A percentile compares a stretch with the other conserved stretches of the same genome.
phyloP scores from a whole-genome alignment of 2,888 invertebrate genomes.

The Ormyrus rosae region DNA sequence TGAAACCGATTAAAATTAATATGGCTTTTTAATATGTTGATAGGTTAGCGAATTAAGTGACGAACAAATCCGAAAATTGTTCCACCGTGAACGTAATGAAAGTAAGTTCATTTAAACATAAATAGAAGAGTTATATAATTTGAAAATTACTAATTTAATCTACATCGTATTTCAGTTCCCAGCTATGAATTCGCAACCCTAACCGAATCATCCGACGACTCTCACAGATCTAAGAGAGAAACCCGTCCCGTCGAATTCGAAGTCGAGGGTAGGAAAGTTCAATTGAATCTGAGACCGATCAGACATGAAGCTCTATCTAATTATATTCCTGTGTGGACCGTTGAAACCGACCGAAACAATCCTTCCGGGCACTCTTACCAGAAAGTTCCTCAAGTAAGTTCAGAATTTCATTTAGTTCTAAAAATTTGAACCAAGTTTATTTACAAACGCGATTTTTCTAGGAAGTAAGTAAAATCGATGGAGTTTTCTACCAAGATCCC shows the following conservation, averaged over 20 bases:
- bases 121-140: not conserved
- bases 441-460: not conserved
- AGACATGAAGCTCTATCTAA: not conserved
- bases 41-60: slow-evolving; percentile 1
- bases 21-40: not conserved
- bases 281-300: slow-evolving; percentile 15
- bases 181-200: slow-evolving; percentile 8
- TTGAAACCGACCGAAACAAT: not conserved
- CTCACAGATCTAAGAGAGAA: slow-evolving; percentile 31
- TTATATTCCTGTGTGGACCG: slow-evolving; percentile 38
- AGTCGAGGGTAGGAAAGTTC: slow-evolving; percentile 35
- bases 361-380: not conserved
- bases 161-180: slow-evolving; percentile 1
- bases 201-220: not conserved
- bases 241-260: slow-evolving; percentile 35
- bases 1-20: not conserved
- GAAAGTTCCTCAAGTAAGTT: not conserved
- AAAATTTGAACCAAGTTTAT: not conserved
- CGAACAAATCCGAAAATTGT: slow-evolving; percentile 21
- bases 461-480: slow-evolving; percentile 22
- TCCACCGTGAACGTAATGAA: slow-evolving; percentile 26
- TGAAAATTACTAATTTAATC: not conserved
- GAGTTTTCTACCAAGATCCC: slow-evolving; percentile 32
- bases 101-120: not conserved
- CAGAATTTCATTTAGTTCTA: not conserved